Evolutionary conservation across 1,140 invertebrate species (phyloP), one percentile per base, ranked within the genome.

Genomic region (Ceratosolen fusciceps): DNA sequence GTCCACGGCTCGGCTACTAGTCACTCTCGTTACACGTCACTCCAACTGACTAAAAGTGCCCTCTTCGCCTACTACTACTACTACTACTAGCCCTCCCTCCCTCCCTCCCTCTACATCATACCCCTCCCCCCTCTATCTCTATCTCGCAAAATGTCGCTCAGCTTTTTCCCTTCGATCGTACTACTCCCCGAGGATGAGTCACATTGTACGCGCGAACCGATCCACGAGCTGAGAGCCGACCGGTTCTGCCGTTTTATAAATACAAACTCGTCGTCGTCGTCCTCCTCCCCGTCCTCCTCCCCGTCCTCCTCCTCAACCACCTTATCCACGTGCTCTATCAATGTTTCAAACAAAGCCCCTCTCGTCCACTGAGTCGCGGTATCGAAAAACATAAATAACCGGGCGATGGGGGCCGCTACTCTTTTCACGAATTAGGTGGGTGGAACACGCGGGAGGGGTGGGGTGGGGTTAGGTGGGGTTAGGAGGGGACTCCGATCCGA

Each of bases 191-290:
- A 68, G 12, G 65, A 68, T 68, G 65, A 68, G 65, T 68, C 65
- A 68, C 39, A n/a, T 37, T 68, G 37, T 68, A 14, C 65, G 34
- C 26, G 31, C 21, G 65, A 43, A 43, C 65, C 65, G 65, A 68
- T 39, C 65, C 65, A 29, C 31, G 31, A 31, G n/a, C n/a, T 34
- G 19, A 31, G 4, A 65, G 60, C 60, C 8, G 65, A 68, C 65
- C 65, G 65, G 65, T 68, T 68, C 24, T 43, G 71, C 54, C n/a
- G 34, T 60, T 74, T 58, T 74, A 68, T 68, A 68, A 68, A 68
- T 68, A 68, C 65, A n/a, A 65, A 65, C 16, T 60, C 3, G 24
- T 60, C 31, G 4, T 9, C 56, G 26, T 19, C 24, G 43, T 72
- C 47, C 49, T 29, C 31, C 10, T 43, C n/a, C 9, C 54, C 26